Conservation (phyloP, 1,140 invertebrate species). For the Hyles vespertilio region DNA sequence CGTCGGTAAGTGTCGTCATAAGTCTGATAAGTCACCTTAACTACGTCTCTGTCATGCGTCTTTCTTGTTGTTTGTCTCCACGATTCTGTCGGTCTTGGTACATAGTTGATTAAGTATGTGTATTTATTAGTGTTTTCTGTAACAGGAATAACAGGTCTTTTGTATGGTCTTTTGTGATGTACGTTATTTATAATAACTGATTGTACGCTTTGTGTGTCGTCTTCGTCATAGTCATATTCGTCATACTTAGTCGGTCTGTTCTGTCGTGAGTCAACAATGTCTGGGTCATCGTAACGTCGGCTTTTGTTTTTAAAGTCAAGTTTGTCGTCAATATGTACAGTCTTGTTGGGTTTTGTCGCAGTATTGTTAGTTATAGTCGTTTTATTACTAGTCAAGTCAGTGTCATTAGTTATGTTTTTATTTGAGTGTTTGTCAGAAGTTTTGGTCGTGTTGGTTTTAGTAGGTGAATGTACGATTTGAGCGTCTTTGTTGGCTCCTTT, state of each 20-base stretch:
- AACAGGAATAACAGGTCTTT: constrained; percentile 62
- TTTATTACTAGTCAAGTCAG: constrained; percentile 29
- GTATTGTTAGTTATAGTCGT: constrained; percentile 27
- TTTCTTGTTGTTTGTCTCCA: constrained; percentile 55
- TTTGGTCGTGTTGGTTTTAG: constrained; percentile 24
- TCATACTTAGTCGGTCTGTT: constrained; percentile 34
- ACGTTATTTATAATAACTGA: constrained; percentile 60
- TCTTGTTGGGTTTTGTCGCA: constrained; percentile 32
- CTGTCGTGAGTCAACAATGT: constrained; percentile 31
- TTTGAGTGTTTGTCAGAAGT: constrained; percentile 14
- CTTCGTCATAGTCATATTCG: constrained; percentile 53
- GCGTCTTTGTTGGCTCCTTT: neutral
- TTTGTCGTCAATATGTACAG: constrained; percentile 70
- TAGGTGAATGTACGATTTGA: constrained; percentile 23
- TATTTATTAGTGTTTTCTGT: constrained; percentile 69
- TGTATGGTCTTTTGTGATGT: constrained; percentile 56
- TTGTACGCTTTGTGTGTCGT: constrained; percentile 56
- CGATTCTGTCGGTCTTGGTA: constrained; percentile 61
- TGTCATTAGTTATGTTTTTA: constrained; percentile 32
- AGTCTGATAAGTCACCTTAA: constrained; percentile 66
- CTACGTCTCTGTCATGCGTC: constrained; percentile 50
- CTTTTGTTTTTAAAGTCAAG: constrained; percentile 74
- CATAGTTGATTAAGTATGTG: constrained; percentile 68
- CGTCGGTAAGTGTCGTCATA: constrained; percentile 67
- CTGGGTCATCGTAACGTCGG: constrained; percentile 45